Percentiles rank a stretch among this genome's conserved stretches.
Conservation (phyloP, 2,113 vertebrate species). For the Rhadina sibilatrix region DNA sequence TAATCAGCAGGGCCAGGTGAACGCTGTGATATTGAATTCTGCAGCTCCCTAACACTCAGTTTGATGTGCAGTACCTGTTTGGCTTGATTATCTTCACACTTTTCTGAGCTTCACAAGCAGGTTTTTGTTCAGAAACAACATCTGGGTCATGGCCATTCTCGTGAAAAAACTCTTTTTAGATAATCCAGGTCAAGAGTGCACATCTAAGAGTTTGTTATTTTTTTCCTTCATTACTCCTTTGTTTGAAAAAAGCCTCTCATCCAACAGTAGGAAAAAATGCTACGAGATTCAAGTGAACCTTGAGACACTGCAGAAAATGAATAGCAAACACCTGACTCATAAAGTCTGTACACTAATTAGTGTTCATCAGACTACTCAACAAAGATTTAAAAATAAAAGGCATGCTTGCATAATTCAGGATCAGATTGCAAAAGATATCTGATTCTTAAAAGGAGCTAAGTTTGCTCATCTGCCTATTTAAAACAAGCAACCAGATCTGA, state of each 20-base stretch:
- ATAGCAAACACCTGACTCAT: background rate
- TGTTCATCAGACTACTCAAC: background rate
- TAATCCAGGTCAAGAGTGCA: background rate
- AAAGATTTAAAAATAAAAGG: background rate
- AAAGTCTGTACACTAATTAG: background rate
- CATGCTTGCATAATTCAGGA: background rate
- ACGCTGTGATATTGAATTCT: accelerated
- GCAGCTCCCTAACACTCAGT: background rate
- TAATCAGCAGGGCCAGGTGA: background rate
- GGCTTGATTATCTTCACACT: background rate
- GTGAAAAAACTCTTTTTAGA: background rate
- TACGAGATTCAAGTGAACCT: background rate
- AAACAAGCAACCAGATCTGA: background rate
- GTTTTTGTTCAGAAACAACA: background rate
- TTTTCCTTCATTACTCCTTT: background rate
- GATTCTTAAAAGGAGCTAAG: background rate
- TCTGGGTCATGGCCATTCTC: background rate
- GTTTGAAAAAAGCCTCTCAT: background rate
- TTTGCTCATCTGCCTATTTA: background rate
- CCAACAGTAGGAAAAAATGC: background rate
- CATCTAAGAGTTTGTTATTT: background rate
- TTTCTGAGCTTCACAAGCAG: background rate
- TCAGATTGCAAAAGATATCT: background rate
- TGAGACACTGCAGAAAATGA: background rate
- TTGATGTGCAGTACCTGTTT: background rate